Evolutionary conservation across 2,113 vertebrate genomes (phyloP).

Genomic region (Scytalopus superciliaris): DNA sequence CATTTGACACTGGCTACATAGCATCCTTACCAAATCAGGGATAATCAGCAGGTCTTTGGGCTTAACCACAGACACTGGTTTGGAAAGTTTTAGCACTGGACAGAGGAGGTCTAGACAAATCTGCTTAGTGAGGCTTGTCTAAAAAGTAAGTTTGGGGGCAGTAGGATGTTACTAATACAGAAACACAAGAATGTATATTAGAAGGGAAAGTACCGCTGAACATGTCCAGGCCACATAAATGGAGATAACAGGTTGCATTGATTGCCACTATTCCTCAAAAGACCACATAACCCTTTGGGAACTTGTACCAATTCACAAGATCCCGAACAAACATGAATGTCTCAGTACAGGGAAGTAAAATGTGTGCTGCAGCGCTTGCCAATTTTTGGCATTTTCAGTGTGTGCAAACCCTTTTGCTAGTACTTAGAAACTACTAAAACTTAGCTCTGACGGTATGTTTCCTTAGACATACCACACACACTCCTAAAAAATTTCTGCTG

Average conservation of each 20-base stretch:
- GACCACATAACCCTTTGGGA: neutral
- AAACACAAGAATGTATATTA: neutral
- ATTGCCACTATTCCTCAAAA: neutral
- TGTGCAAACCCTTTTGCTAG: neutral
- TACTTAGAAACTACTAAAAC: neutral
- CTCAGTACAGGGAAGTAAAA: neutral
- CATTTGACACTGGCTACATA: neutral
- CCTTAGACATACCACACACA: neutral
- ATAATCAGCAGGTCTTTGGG: neutral
- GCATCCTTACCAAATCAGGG: neutral
- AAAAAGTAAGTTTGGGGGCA: neutral
- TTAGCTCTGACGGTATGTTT: neutral
- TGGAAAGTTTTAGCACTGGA: neutral
- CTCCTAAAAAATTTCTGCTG: neutral
- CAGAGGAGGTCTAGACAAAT: neutral
- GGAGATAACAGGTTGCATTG: fast-evolving
- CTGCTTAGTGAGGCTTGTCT: neutral
- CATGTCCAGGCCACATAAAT: neutral
- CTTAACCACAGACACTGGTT: neutral
- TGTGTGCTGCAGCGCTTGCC: neutral
- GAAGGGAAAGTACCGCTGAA: neutral
- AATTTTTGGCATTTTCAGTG: neutral
- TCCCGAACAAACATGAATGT: neutral
- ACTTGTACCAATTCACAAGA: neutral
- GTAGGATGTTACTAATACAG: neutral